Evolutionary conservation across 2,888 invertebrate species (phyloP).

Genomic region (Hedychridium roseum): DNA sequence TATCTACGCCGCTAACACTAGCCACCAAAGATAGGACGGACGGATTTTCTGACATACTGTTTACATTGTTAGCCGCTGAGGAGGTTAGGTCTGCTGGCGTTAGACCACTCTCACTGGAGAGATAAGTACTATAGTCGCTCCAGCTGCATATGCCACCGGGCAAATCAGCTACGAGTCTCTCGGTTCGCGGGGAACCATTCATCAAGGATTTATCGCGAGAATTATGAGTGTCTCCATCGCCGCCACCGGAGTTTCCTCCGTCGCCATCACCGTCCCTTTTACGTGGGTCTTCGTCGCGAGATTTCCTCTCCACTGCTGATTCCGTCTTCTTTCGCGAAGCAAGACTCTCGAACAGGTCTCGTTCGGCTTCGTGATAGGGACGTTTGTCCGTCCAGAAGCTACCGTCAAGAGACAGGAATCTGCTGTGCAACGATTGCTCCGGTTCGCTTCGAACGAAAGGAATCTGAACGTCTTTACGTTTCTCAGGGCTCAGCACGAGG

Average conservation of each 20-base stretch:
- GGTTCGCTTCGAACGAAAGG: no score
- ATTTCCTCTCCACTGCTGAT: conserved; percentile 26
- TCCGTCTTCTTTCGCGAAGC: conserved; percentile 59
- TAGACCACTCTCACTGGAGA: conserved; percentile 70
- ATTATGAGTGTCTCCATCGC: conserved; percentile 63
- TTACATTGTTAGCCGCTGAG: no score
- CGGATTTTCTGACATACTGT: no score
- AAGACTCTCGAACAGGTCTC: conserved; percentile 68
- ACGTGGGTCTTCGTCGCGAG: conserved; percentile 43
- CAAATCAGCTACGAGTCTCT: conserved; percentile 75
- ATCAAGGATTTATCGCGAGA: conserved; percentile 16
- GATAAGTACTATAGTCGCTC: conserved; percentile 82
- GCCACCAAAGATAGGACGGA: no score
- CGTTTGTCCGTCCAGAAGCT: conserved; percentile 72
- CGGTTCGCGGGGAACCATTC: conserved; percentile 66
- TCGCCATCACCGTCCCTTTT: conserved; percentile 65
- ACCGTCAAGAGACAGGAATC: conserved; percentile 62
- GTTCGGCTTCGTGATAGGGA: conserved; percentile 74
- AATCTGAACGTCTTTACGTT: no score
- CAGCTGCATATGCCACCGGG: conserved; percentile 84
- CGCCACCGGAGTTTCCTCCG: conserved; percentile 69
- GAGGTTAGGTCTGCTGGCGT: no score
- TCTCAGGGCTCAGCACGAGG: conserved; percentile 46
- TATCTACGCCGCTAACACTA: no score
- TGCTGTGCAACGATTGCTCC: no score